phyloP scores from a whole-genome alignment of 2,797 vertebrate species.

The Thamnophis elegans region DNA sequence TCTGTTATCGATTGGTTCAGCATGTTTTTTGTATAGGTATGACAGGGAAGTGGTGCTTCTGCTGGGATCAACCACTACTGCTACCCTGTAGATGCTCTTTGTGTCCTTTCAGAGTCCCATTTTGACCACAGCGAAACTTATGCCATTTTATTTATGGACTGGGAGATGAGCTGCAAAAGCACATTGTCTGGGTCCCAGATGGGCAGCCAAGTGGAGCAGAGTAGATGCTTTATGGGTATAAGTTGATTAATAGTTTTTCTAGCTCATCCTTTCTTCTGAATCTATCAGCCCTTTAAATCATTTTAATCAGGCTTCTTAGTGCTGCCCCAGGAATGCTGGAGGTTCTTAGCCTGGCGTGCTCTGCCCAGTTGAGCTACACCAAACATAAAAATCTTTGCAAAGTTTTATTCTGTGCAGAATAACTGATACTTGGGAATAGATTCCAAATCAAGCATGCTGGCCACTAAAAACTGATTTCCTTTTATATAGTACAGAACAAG shows the following conservation, averaged over 20 bases:
- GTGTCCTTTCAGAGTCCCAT: background rate
- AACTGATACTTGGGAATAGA: background rate
- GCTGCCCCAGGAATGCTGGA: background rate
- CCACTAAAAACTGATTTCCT: background rate
- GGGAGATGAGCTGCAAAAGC: background rate
- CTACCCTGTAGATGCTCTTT: background rate
- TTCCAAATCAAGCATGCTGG: background rate
- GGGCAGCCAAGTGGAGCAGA: background rate
- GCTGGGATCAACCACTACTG: background rate
- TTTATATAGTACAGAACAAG: background rate
- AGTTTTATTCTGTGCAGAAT: background rate
- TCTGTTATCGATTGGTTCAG: background rate
- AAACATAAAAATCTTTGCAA: background rate
- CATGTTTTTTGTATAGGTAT: background rate
- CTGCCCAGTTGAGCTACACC: background rate
- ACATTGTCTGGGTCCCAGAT: background rate
- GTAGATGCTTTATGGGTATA: background rate
- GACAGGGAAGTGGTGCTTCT: background rate
- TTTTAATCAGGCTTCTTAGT: conserved; percentile 46
- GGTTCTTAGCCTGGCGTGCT: background rate
- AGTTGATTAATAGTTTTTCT: conserved; percentile 4
- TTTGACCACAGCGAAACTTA: background rate
- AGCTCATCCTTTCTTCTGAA: background rate
- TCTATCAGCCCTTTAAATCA: conserved; percentile 29
- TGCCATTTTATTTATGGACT: background rate